Base-by-base conservation (phyloP, 1,140 invertebrate species). In the Zaprionus nigranus region DNA sequence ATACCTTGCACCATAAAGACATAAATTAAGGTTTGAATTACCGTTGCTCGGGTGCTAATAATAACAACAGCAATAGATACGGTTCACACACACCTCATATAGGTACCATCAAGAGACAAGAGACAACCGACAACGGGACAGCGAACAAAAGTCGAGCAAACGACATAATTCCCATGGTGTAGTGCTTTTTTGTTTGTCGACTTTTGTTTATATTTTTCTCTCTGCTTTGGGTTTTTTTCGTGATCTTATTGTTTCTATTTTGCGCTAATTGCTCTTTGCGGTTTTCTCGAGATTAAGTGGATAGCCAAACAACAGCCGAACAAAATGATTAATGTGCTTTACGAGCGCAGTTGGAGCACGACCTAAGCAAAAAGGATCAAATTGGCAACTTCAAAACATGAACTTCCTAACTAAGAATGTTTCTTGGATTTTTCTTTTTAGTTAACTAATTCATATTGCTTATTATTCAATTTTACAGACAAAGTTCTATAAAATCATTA, bases 211-310 rank as follows among this genome's bases (percentile, higher is more conserved):
- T 65, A 36, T 56, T 65, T 77, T 54, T 80, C 20, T 57, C 62
- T 46, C 12, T 53, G 60, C 61, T 51, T 51, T 63, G 64, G 28
- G 68, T 63, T 71, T 71, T 65, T 74, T 81, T 78, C 69, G 54
- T 81, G 74, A 78, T 85, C 78, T 81, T 84, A 84, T 81, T 84
- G 82, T 85, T 85, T 78, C 65, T 65, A 62, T 78, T 85, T 81
- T 85, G 78, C 75, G 75, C 78, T 84, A 84, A 84, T 84, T 84
- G 82, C 66, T 70, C 61, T 11, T 12, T 58, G 34, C 58, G 67
- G 63, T 59, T 81, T 81, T 74, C 65, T 64, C 70, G 40, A 69
- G 24, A 69, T 58, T 40, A 62, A 66, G 54, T 66, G 54, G 63
- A 75, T 65, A 58, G 63, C 38, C 38, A 20, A 73, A 66, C 69